Evolutionary conservation across 2,888 invertebrate species (phyloP).

Genomic region (Ypsolopha sequella): DNA sequence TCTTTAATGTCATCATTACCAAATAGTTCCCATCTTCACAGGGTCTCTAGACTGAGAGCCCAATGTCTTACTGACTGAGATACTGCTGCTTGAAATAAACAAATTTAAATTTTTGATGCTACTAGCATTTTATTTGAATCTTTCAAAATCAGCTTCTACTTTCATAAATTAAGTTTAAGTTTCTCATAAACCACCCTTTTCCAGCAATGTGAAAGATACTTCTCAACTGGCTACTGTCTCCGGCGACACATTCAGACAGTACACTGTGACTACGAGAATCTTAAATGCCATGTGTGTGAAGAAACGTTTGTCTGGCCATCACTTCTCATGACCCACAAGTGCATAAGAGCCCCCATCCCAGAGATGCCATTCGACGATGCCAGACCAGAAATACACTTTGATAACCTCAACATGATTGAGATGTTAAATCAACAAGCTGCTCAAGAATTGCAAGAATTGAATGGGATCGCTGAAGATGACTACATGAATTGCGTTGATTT

Average conservation of each 20-base stretch:
- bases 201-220: conserved; percentile 46
- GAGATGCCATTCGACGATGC: conserved; percentile 46
- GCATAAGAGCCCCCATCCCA: conserved; percentile 31
- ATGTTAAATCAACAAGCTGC: conserved; percentile 12
- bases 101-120: too few species aligned
- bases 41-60: too few species aligned
- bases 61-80: too few species aligned
- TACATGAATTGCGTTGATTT: conserved; percentile 39
- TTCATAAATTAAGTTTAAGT: too few species aligned
- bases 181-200: conserved; percentile 12
- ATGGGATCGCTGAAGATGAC: conserved; percentile 28
- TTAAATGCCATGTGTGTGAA: conserved; percentile 40
- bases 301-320: conserved; percentile 50
- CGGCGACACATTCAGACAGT: conserved; percentile 36
- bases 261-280: conserved; percentile 25
- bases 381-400: conserved; percentile 40
- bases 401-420: conserved; percentile 20
- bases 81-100: too few species aligned
- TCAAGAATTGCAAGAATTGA: conserved; percentile 30
- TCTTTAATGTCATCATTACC: too few species aligned
- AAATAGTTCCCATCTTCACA: too few species aligned
- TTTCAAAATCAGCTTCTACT: too few species aligned
- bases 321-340: conserved; percentile 34
- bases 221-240: conserved; percentile 32
- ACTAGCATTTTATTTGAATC: too few species aligned